Evolutionary conservation across 2,113 vertebrate species (phyloP).

Genomic region (Tonatia bakeri): DNA sequence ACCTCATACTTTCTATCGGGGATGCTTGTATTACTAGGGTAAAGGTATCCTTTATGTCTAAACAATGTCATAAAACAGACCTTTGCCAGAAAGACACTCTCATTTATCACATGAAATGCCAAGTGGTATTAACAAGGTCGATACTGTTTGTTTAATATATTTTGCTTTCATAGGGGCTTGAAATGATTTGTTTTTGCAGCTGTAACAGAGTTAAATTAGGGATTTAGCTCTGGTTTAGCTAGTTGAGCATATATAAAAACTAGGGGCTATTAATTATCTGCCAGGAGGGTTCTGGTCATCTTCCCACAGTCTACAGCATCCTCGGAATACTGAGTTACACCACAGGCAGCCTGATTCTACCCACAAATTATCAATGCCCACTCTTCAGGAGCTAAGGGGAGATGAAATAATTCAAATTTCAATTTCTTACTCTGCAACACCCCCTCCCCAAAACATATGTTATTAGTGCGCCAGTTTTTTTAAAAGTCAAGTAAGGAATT

Average conservation of each 20-base stretch:
- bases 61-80: constrained; percentile 62
- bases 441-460: background rate
- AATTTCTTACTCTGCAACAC: background rate
- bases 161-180: constrained; percentile 68
- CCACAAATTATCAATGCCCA: constrained; percentile 19
- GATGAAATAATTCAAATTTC: constrained; percentile 3
- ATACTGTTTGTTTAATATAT: constrained; percentile 71
- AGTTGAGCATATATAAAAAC: constrained; percentile 61
- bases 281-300: constrained; percentile 47
- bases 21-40: constrained; percentile 69
- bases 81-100: constrained; percentile 61
- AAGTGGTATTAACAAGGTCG: constrained; percentile 68
- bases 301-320: constrained; percentile 43
- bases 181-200: constrained; percentile 76
- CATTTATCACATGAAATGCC: constrained; percentile 72
- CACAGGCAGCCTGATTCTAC: constrained; percentile 19
- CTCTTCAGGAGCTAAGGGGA: constrained; percentile 18
- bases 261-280: constrained; percentile 61
- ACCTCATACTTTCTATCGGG: constrained; percentile 53
- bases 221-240: constrained; percentile 63
- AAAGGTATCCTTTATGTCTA: constrained; percentile 62
- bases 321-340: background rate
- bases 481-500: background rate
- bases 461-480: background rate
- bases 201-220: constrained; percentile 70